Conservation (phyloP, 2,888 invertebrate genomes). For the Synergus gifuensis region DNA sequence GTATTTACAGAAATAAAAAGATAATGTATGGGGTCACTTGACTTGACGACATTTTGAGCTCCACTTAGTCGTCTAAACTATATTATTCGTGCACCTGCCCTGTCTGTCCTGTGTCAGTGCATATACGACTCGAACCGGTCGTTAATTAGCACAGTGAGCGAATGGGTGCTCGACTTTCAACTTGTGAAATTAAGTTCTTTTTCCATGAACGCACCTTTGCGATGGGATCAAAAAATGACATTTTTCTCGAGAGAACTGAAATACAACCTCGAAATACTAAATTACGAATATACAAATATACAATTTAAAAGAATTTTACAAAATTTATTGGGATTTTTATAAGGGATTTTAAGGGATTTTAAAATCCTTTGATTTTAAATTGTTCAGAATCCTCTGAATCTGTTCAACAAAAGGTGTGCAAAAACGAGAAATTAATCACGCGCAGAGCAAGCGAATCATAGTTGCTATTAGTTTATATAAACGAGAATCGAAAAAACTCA, state of each 20-base stretch:
- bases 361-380: no score
- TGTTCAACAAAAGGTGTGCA: no score
- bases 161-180: constrained; percentile 23
- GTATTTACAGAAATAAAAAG: not conserved
- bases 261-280: not conserved
- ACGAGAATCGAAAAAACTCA: not conserved
- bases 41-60: constrained; percentile 36
- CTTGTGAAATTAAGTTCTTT: constrained; percentile 16
- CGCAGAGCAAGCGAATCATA: no score
- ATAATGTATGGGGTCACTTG: constrained; percentile 6
- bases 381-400: no score
- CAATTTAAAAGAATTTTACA: no score
- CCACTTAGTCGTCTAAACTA: constrained; percentile 6
- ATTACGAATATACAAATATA: not conserved
- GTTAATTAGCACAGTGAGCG: constrained; percentile 36
- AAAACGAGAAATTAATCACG: no score
- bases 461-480: no score
- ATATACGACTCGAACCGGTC: constrained; percentile 31
- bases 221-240: not conserved
- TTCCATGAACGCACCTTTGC: not conserved
- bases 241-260: not conserved
- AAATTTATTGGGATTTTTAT: no score
- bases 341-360: no score
- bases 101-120: constrained; percentile 1
- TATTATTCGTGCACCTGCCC: constrained; percentile 37